Evolutionary conservation across 2,888 invertebrate genomes (phyloP), one percentile per base, ranked within the genome.

Genomic region (Tetragnatha montana): DNA sequence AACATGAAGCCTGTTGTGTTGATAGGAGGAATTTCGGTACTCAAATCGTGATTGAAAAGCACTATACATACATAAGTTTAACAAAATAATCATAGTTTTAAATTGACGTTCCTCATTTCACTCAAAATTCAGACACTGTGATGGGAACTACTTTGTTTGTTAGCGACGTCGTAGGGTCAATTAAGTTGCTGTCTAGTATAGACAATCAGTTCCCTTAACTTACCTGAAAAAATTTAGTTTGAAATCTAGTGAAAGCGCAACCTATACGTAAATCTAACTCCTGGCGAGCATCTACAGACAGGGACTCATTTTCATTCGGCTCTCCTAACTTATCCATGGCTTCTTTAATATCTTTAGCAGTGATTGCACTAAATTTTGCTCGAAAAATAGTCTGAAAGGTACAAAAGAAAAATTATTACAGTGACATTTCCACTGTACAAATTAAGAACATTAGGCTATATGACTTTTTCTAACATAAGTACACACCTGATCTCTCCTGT

Each of bases 181-280:
- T n/a, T n/a, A n/a, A n/a, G n/a, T n/a, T n/a, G n/a, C n/a, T n/a
- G n/a, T n/a, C n/a, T n/a, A n/a, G n/a, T n/a, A n/a, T n/a, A n/a
- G n/a, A n/a, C n/a, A n/a, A 35, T 4, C 4, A 35, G 35, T 35
- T 2, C 35, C 35, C 4, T 35, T 35, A 35, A 60, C 89, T 92
- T 94, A 96, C 97, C 95, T 97, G 98, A 93, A 99, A 99, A 94
- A 97, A 99, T 94, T 97, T 98, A 0, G 99, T 99, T 94, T 99
- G 99, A 93, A 97, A 99, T 83, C 99, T 95, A 0, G 99, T 99
- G 93, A 99, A 99, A 60, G 99, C 98, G 93, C 99, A 99, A 21
- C 99, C 99, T 93, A 99, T 98, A 91, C 99, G 95, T 86, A 99
- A 94, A 95, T 99, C 99, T 8, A 99, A 94, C 94, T 99, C 99